Conservation (phyloP, 2,113 vertebrate species). For the Sander lucioperca region DNA sequence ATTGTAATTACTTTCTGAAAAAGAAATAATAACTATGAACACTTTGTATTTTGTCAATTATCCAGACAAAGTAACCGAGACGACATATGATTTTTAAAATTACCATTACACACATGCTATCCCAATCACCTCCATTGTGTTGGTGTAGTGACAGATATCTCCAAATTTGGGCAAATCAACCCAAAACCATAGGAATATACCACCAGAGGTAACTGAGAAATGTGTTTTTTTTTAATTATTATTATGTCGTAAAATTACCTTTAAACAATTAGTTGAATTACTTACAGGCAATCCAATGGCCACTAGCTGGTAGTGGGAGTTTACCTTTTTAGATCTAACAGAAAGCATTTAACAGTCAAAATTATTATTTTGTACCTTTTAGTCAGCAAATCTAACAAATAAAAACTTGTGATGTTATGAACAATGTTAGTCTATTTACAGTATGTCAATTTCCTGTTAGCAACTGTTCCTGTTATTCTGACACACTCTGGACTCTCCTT, state of each 20-base stretch:
- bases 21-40: neutral
- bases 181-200: neutral
- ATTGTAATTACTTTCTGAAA: neutral
- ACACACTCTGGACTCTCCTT: slow-evolving; percentile 1
- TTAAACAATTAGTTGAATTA: neutral
- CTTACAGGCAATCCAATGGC: neutral
- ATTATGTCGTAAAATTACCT: neutral
- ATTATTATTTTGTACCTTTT: neutral
- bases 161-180: neutral
- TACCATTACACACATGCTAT: no score
- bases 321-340: neutral
- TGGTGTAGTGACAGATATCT: neutral
- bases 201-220: neutral
- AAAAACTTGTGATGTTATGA: neutral
- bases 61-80: neutral
- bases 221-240: no score
- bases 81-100: no score
- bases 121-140: neutral
- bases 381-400: neutral
- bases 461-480: neutral
- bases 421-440: neutral
- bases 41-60: neutral
- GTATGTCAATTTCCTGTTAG: neutral
- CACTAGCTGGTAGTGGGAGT: neutral
- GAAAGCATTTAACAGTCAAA: neutral